Base-by-base conservation (phyloP, 2,888 invertebrate species). In the Patella depressa region DNA sequence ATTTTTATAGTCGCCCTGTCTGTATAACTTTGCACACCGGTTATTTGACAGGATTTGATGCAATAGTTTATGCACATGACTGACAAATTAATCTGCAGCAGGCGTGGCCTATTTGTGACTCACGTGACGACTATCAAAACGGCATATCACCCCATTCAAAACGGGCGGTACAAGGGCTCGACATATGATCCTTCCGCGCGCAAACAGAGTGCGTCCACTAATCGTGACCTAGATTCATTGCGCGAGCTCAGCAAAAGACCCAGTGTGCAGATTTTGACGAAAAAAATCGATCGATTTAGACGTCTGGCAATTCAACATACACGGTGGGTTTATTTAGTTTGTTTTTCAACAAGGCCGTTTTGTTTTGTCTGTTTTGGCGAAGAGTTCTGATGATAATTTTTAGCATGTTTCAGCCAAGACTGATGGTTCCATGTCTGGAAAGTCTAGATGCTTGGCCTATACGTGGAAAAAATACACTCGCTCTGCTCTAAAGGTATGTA, bases 81-180 rank as follows among this genome's bases (percentile, higher is more conserved):
- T 45, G 45, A 45, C 7, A 45, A 45, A 45, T 45, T 45, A 9
- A 45, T 45, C 45, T 45, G 45, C 45, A 45, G 45, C 45, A 65
- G 65, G 65, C 65, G 65, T 65, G 65, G 65, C 24, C 24, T 24
- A 65, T 12, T 65, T 12, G 65, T 15, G 12, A 11, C 11, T 65
- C 65, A 65, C 65, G 65, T 65, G 65, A 65, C 65, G 24, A 65
- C 19, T 65, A 65, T 65, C 24, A 24, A 65, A 65, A 65, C 24
- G 24, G 65, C 65, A 65, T 65, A 65, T 65, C 65, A 65, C 65
- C 65, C 65, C 65, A 65, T 65, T 65, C 24, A 65, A 65, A 65
- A 19, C 24, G 24, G 65, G 19, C 19, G 65, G 19, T 19, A 14
- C 9, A 9, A 19, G 65, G 65, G 19, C 24, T 65, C 65, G 19